A percentile compares a stretch with the other conserved stretches of the same genome.
phyloP scores from a whole-genome alignment of 1,140 invertebrate genomes.

The Gryllus bimaculatus region DNA sequence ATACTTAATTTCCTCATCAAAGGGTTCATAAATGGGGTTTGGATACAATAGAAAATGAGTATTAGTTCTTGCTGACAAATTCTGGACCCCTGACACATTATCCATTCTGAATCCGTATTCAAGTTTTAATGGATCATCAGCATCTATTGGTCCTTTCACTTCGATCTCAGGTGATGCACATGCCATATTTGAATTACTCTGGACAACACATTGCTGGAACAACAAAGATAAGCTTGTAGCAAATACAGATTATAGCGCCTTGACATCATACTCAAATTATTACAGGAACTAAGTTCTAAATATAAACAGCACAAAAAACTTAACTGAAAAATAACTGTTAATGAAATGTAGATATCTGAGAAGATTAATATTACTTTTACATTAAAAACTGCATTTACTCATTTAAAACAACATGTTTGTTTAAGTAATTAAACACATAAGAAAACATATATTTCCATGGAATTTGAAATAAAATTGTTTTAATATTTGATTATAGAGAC shows the following conservation, averaged over 20 bases:
- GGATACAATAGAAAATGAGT: slow-evolving; percentile 76
- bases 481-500: too few species aligned
- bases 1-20: slow-evolving; percentile 86
- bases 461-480: too few species aligned
- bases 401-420: too few species aligned
- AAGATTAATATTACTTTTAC: too few species aligned
- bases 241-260: not conserved
- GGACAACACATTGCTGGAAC: slow-evolving; percentile 58
- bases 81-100: slow-evolving; percentile 76
- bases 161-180: slow-evolving; percentile 78
- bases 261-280: too few species aligned
- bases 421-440: too few species aligned
- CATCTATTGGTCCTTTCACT: slow-evolving; percentile 56
- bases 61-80: slow-evolving; percentile 50
- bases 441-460: too few species aligned
- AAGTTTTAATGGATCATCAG: slow-evolving; percentile 63
- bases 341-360: too few species aligned
- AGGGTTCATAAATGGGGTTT: slow-evolving; percentile 80
- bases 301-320: too few species aligned
- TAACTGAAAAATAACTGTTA: too few species aligned
- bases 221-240: slow-evolving; percentile 5
- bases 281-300: too few species aligned
- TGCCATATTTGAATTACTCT: slow-evolving; percentile 69
- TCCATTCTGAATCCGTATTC: slow-evolving; percentile 95
- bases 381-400: too few species aligned